These are phyloP conservation scores for Tokudaia muenninki DNA, from an alignment of 2,797 vertebrate species.

Conservation along the genomic window DNA sequence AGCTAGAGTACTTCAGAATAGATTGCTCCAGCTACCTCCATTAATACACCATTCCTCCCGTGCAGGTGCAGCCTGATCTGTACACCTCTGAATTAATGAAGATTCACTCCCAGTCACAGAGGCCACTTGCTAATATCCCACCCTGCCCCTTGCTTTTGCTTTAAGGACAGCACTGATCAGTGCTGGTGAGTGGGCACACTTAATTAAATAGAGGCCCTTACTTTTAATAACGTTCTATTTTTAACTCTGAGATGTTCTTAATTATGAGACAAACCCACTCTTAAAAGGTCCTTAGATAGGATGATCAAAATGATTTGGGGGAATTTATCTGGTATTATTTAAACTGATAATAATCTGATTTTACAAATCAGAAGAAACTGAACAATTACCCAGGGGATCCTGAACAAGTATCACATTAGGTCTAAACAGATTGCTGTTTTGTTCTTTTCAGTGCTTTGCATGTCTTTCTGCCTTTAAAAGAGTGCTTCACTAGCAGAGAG, in stretches of 20 bases:
- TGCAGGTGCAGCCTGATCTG: background rate
- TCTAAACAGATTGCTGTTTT: constrained; percentile 33
- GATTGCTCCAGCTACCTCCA: constrained; percentile 57
- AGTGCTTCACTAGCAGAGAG: constrained; percentile 49
- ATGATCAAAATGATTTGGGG: constrained; percentile 39
- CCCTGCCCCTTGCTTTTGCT: background rate
- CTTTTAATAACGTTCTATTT: constrained; percentile 77
- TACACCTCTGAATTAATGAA: constrained; percentile 12
- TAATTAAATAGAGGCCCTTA: constrained; percentile 72
- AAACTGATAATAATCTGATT: constrained; percentile 59
- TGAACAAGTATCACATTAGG: constrained; percentile 33
- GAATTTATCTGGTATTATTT: constrained; percentile 52
- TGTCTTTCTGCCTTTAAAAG: constrained; percentile 44
- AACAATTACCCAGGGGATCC: constrained; percentile 10
- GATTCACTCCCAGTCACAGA: background rate
- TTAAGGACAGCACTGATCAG: constrained; percentile 33
- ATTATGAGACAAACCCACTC: constrained; percentile 33
- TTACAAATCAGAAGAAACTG: constrained; percentile 62
- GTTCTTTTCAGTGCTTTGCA: background rate
- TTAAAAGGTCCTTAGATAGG: constrained; percentile 21
- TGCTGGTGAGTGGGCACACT: constrained; percentile 15
- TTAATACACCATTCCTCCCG: background rate
- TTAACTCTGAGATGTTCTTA: constrained; percentile 73
- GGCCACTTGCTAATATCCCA: background rate
- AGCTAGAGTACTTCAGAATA: constrained; percentile 57